Evolutionary conservation across 2,888 invertebrate genomes (phyloP).

Genomic region (Amphipoea lucens): DNA sequence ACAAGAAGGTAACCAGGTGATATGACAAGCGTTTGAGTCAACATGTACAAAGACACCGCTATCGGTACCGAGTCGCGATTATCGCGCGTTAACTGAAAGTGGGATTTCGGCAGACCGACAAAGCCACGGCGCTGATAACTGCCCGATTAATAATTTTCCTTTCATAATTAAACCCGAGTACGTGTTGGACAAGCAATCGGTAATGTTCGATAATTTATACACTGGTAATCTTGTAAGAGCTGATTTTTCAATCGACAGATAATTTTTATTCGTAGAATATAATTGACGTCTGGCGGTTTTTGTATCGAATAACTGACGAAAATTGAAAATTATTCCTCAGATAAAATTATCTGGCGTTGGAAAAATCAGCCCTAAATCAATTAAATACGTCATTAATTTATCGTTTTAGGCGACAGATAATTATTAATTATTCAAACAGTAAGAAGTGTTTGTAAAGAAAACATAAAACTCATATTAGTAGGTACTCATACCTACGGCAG

Average conservation of each 20-base stretch:
- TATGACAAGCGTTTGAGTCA: slow-evolving; percentile 82
- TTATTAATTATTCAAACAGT: too few relatives aligned
- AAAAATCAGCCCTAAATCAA: slow-evolving; percentile 12
- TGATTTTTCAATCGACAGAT: too few relatives aligned
- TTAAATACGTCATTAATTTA: slow-evolving; percentile 17
- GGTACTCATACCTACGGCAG: neutral
- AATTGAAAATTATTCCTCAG: too few relatives aligned
- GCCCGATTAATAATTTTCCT: slow-evolving; percentile 87
- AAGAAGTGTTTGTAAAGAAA: neutral
- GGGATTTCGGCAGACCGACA: slow-evolving; percentile 89
- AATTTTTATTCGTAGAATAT: too few relatives aligned
- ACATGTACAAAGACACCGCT: slow-evolving; percentile 87
- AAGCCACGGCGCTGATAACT: slow-evolving; percentile 83
- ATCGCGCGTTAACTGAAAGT: slow-evolving; percentile 85
- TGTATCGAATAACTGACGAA: too few relatives aligned
- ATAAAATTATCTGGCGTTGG: too few relatives aligned
- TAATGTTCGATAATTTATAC: slow-evolving; percentile 76
- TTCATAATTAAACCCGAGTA: slow-evolving; percentile 78
- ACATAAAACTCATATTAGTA: neutral
- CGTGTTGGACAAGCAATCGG: slow-evolving; percentile 83
- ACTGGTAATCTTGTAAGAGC: slow-evolving; percentile 75
- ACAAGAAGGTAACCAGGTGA: slow-evolving; percentile 83
- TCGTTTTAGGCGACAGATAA: neutral
- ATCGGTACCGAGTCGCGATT: slow-evolving; percentile 81
- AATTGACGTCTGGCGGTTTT: too few relatives aligned